phyloP scores from a whole-genome alignment of 2,888 invertebrate species.

The Sthenelais limicola region DNA sequence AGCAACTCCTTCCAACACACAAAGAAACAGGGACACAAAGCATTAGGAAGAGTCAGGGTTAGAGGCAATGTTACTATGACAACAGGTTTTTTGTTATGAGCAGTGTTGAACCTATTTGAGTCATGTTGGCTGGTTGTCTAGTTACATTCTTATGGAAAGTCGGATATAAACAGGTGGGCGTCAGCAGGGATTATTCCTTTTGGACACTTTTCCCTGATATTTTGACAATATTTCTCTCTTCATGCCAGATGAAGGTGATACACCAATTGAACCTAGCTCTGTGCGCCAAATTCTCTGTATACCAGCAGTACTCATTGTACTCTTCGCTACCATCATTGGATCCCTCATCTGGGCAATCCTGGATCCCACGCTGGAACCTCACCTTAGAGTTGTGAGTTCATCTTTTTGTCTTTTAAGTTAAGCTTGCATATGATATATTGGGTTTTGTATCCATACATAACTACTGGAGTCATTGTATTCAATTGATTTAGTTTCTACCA shows the following conservation, averaged over 20 bases:
- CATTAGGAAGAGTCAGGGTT: too few species aligned
- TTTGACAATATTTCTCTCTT: background rate
- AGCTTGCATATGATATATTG: too few species aligned
- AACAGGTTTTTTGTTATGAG: too few species aligned
- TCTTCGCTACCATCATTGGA: constrained; percentile 58
- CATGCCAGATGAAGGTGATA: background rate
- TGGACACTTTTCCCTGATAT: too few species aligned
- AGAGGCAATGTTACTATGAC: too few species aligned
- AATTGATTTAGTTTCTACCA: too few species aligned
- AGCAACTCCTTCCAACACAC: too few species aligned
- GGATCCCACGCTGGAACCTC: constrained; percentile 65
- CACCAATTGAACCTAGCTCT: constrained; percentile 26
- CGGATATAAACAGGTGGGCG: background rate
- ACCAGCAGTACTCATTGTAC: constrained; percentile 56
- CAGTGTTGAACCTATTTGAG: background rate
- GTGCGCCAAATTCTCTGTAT: constrained; percentile 52
- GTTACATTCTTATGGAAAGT: background rate
- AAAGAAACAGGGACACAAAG: too few species aligned
- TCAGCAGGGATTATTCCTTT: too few species aligned
- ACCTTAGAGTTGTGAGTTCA: constrained; percentile 56
- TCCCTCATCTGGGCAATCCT: constrained; percentile 62
- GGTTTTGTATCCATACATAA: too few species aligned
- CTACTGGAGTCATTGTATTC: too few species aligned
- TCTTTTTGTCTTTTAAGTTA: too few species aligned
- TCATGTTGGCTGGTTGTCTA: background rate